These are phyloP conservation scores for Corydoras maculifer DNA, from an alignment of 2,113 vertebrate species.

Conservation along the genomic window DNA sequence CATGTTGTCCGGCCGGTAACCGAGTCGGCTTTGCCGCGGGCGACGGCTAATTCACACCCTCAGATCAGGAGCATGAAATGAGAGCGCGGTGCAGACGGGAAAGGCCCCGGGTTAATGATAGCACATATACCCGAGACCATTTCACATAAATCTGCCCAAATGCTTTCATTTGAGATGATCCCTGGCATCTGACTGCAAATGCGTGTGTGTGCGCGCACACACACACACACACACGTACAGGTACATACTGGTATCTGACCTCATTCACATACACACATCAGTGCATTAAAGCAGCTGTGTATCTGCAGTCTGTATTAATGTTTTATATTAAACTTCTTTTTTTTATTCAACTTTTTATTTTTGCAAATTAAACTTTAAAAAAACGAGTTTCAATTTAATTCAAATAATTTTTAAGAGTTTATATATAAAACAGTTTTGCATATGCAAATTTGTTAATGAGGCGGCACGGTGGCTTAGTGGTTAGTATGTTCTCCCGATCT, in stretches of 20 bases:
- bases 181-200: conserved; percentile 52
- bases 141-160: conserved; percentile 65
- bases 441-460: no score
- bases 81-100: conserved; percentile 59
- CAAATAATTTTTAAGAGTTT: no score
- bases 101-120: conserved; percentile 69
- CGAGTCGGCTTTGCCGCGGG: conserved; percentile 62
- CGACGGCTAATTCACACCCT: conserved; percentile 70
- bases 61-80: conserved; percentile 76
- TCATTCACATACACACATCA: not conserved
- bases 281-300: no score
- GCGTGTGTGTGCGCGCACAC: not conserved
- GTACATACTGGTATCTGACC: not conserved
- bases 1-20: conserved; percentile 70
- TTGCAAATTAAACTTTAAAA: no score
- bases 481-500: no score
- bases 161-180: conserved; percentile 67
- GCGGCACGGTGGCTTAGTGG: no score
- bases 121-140: conserved; percentile 51
- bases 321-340: no score
- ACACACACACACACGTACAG: not conserved
- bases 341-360: no score
- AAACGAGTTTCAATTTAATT: no score
- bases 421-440: no score
- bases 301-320: no score